These are phyloP conservation scores for Parazoanthus atlanticus DNA, from an alignment of 92 coral and sea anemone species.

Conservation along the genomic window DNA sequence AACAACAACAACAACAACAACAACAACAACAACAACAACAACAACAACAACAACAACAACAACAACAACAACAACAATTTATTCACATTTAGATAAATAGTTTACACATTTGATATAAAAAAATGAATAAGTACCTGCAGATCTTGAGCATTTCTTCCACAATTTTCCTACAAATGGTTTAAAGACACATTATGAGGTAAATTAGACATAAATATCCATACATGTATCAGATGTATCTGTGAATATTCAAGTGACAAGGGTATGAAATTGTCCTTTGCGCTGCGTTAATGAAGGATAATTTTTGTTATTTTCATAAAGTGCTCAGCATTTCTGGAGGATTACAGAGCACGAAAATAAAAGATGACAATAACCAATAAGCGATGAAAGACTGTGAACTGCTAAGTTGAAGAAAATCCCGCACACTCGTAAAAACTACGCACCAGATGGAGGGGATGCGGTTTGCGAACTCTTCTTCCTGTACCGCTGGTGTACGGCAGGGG, in stretches of 20 bases:
- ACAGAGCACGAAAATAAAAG: slow-evolving; percentile 14
- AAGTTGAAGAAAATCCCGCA: slow-evolving; percentile 13
- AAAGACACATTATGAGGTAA: slow-evolving; percentile 17
- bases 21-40: too few relatives aligned
- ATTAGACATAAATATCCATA: slow-evolving; percentile 19
- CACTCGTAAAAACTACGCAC: slow-evolving; percentile 23
- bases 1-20: too few relatives aligned
- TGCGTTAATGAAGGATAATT: slow-evolving; percentile 3
- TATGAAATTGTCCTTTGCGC: slow-evolving; percentile 11
- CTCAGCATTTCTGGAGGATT: slow-evolving; percentile 6
- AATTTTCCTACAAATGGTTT: slow-evolving; percentile 4
- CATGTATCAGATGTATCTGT: slow-evolving; percentile 3
- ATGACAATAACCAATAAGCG: slow-evolving; percentile 16
- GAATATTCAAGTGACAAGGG: background rate
- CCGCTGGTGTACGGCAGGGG: slow-evolving; percentile 1
- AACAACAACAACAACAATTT: slow-evolving; percentile 6
- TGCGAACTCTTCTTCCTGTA: slow-evolving; percentile 14
- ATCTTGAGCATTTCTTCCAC: slow-evolving; percentile 19
- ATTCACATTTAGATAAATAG: slow-evolving; percentile 17
- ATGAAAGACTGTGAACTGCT: slow-evolving; percentile 15
- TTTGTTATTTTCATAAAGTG: slow-evolving; percentile 19
- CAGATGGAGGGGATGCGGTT: slow-evolving; percentile 23
- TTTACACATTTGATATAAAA: slow-evolving; percentile 9
- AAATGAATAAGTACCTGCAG: slow-evolving; percentile 6
- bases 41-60: too few relatives aligned